A percentile compares a stretch with the other conserved stretches of the same genome.
Evolutionary conservation across 1,140 invertebrate genomes (phyloP).

Genomic region (Lepidostoma basale): DNA sequence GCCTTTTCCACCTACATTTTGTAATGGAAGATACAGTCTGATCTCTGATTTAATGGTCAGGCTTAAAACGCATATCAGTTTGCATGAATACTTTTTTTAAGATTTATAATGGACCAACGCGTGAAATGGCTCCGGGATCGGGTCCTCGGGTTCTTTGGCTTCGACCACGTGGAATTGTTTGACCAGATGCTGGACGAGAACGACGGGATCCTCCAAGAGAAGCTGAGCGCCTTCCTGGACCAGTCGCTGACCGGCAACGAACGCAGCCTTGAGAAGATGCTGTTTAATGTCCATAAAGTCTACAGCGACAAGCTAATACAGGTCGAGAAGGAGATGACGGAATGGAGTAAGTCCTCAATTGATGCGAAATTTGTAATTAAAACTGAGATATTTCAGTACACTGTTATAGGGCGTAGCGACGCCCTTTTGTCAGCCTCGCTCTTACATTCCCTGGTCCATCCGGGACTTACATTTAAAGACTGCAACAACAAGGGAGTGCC

Average conservation of each 20-base stretch:
- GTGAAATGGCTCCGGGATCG: slow-evolving; percentile 56
- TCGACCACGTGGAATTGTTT: slow-evolving; percentile 51
- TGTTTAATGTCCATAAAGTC: slow-evolving; percentile 57
- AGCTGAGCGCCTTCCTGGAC: slow-evolving; percentile 52
- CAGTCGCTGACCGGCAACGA: slow-evolving; percentile 50
- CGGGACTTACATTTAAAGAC: no score
- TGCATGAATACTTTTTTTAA: no score
- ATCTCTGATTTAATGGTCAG: no score
- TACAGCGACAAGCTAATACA: slow-evolving; percentile 56
- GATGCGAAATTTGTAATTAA: no score
- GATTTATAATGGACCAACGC: slow-evolving; percentile 49
- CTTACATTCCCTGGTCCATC: no score
- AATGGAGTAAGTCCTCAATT: slow-evolving; percentile 53
- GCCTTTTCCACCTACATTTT: no score
- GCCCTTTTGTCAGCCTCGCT: no score
- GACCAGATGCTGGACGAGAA: slow-evolving; percentile 54
- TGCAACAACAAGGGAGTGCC: no score
- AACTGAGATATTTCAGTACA: no score
- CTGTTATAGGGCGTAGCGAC: no score
- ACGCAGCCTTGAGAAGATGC: slow-evolving; percentile 47
- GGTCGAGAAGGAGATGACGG: slow-evolving; percentile 55
- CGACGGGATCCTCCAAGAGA: slow-evolving; percentile 52
- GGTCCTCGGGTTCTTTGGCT: slow-evolving; percentile 51
- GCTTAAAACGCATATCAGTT: no score
- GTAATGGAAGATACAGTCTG: no score